Evolutionary conservation across 2,113 vertebrate genomes (phyloP).

Genomic region (Merops nubicus): DNA sequence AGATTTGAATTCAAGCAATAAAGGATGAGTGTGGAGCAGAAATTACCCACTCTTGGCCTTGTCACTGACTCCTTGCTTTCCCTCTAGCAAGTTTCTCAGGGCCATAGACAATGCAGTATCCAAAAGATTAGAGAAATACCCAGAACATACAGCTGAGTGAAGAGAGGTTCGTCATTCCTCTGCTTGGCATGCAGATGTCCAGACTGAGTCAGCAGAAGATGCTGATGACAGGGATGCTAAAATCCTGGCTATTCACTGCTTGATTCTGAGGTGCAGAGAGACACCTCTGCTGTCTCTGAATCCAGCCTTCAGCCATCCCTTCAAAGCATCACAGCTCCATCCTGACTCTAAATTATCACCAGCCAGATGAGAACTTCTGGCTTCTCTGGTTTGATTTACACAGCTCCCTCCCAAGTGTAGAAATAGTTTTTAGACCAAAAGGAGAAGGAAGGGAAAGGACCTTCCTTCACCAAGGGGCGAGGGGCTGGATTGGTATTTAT

Average conservation of each 20-base stretch:
- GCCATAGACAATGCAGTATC: background rate
- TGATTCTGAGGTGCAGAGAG: background rate
- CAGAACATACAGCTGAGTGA: background rate
- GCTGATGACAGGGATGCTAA: background rate
- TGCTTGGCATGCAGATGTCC: background rate
- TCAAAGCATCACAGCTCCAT: background rate
- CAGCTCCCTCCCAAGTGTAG: background rate
- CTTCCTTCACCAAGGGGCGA: rapidly evolving
- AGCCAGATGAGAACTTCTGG: background rate
- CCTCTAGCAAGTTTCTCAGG: background rate
- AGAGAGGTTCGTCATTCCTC: background rate
- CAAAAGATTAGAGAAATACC: background rate
- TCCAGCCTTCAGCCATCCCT: background rate
- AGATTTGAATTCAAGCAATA: background rate
- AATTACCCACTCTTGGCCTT: background rate
- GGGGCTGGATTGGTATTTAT: background rate
- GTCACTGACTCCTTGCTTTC: background rate
- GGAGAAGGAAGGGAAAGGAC: background rate
- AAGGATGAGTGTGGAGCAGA: background rate
- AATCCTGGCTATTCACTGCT: background rate
- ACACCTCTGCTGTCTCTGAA: background rate
- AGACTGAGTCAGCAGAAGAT: background rate
- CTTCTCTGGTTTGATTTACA: background rate
- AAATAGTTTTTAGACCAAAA: background rate
- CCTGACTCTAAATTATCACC: background rate